Evolutionary conservation across 1,140 invertebrate genomes (phyloP), one percentile per base, ranked within the genome.

Genomic region (Oryzaephilus surinamensis): DNA sequence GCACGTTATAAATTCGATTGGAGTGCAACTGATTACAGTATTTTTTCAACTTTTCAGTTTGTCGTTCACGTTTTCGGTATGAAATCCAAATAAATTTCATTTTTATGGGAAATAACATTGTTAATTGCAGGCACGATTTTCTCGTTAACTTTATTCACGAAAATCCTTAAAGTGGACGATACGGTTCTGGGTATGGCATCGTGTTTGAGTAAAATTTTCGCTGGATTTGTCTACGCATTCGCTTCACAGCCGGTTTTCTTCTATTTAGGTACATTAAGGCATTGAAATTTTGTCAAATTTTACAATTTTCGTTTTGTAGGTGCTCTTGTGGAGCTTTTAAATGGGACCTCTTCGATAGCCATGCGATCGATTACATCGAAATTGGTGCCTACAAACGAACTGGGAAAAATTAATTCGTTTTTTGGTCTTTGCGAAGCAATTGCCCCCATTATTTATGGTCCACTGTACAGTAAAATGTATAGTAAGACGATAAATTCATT

Each of bases 281-380:
- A 23, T 18, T 8, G 11, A 4, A 8, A 11, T 32, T 10, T 6
- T 13, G 8, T 8, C 12, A 11, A 33, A 33, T 24, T 4, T 12
- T 6, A 17, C 8, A 26, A 35, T 12, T 5, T 13, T 13, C 8
- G 8, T 14, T 54, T 69, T 67, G 18, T 63, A 81, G 79, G 71
- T 28, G 79, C 80, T 0, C 51, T 84, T 11, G 72, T 81, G 4
- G 80, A 84, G 60, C 77, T 84, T 40, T 66, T 84, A 14, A 81
- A 82, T 51, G 81, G 81, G 10, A 81, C 81, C 1, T 78, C 80
- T 0, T 82, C 84, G 48, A 84, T 84, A 31, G 80, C 81, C 0
- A 77, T 84, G 67, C 65, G 82, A 44, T 82, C 83, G 1, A 81
- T 85, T 50, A 73, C 76, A 32, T 82, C 81, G 1, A 87, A 87